A percentile compares a stretch with the other conserved stretches of the same genome.
phyloP scores from a whole-genome alignment of 2,797 vertebrate genomes.

The Emys orbicularis region DNA sequence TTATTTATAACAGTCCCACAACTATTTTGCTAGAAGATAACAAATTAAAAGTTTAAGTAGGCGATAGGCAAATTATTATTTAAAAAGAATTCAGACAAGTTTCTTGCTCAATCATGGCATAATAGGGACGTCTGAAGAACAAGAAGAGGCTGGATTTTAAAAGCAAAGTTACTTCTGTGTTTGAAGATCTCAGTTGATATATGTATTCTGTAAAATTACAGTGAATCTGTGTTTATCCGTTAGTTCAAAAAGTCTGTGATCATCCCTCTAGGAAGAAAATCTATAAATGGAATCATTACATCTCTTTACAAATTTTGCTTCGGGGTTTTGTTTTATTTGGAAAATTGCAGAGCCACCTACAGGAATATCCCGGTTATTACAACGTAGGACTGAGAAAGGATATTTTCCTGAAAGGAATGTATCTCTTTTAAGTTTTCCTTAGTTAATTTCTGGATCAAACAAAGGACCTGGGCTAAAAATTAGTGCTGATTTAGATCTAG shows the following conservation, averaged over 20 bases:
- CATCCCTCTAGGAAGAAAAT: not conserved
- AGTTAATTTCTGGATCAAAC: slow-evolving; percentile 26
- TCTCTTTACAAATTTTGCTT: not conserved
- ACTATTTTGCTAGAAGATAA: not conserved
- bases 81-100: not conserved
- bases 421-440: not conserved
- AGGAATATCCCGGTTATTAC: slow-evolving; percentile 53
- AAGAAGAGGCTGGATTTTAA: slow-evolving; percentile 2
- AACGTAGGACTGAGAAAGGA: not conserved
- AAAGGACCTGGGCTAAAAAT: slow-evolving; percentile 38
- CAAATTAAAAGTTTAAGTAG: not conserved
- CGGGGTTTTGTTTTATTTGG: slow-evolving; percentile 5
- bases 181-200: not conserved
- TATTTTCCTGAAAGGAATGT: not conserved
- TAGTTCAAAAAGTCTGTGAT: not conserved
- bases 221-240: not conserved
- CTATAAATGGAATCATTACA: rapidly evolving
- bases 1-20: not conserved
- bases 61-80: not conserved
- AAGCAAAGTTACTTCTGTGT: not conserved
- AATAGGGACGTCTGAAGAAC: not conserved
- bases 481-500: slow-evolving; percentile 43
- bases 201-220: not conserved
- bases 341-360: slow-evolving; percentile 80
- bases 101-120: not conserved